phyloP scores from a whole-genome alignment of 1,140 invertebrate genomes.

The Drosophila repletoides region DNA sequence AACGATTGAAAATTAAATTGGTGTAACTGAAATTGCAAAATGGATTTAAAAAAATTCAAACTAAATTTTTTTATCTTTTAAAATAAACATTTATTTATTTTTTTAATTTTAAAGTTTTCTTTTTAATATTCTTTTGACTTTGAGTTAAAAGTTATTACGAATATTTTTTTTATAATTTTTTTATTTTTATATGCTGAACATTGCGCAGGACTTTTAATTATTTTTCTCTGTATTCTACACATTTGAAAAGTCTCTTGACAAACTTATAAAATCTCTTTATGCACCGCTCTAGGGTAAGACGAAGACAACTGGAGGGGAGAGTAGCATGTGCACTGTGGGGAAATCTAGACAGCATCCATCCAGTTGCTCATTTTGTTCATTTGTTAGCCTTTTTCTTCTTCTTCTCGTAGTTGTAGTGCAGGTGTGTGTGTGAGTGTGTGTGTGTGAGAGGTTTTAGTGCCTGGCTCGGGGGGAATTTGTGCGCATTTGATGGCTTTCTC shows the following conservation, averaged over 20 bases:
- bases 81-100: too few species aligned
- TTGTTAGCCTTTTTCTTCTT: constrained; percentile 5
- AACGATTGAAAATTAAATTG: too few species aligned
- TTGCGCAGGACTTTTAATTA: too few species aligned
- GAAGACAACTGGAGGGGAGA: constrained; percentile 28
- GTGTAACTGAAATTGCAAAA: too few species aligned
- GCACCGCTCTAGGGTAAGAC: constrained; percentile 10
- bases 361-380: constrained; percentile 17
- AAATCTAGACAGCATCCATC: constrained; percentile 66
- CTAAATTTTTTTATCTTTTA: too few species aligned
- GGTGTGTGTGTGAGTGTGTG: constrained; percentile 16
- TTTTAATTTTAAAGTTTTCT: too few species aligned
- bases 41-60: too few species aligned
- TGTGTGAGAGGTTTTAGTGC: constrained; percentile 48
- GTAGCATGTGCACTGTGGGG: constrained; percentile 49
- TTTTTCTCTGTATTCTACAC: too few species aligned
- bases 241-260: neutral
- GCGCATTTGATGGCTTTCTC: constrained; percentile 73
- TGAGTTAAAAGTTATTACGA: too few species aligned
- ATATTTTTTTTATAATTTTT: neutral
- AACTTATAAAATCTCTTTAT: constrained; percentile 15
- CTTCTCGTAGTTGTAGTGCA: constrained; percentile 30
- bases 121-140: too few species aligned
- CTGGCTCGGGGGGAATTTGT: constrained; percentile 55
- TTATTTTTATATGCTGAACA: neutral